phyloP scores from a whole-genome alignment of 2,797 vertebrate genomes.

The Syngnathus acus region DNA sequence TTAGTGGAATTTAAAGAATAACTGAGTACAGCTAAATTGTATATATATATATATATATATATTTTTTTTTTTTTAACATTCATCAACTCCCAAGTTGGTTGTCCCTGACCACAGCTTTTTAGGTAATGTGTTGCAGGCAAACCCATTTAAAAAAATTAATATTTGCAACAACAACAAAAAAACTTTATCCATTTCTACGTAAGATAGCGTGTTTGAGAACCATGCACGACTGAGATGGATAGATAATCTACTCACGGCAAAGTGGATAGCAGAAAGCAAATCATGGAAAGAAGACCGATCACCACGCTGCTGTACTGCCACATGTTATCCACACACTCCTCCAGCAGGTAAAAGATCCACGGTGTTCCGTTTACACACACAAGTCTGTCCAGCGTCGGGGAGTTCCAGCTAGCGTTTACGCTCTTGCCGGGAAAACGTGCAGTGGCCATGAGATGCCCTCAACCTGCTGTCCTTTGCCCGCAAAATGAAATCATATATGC shows the following conservation, averaged over 20 bases:
- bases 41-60: too few relatives aligned
- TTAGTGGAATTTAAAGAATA: too few relatives aligned
- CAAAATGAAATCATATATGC: background rate
- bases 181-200: too few relatives aligned
- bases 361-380: constrained; percentile 61
- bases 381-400: constrained; percentile 23
- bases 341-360: constrained; percentile 67
- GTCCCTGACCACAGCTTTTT: too few relatives aligned
- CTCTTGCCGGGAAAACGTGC: constrained; percentile 40
- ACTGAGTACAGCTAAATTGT: too few relatives aligned
- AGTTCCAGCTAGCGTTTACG: constrained; percentile 38
- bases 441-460: constrained; percentile 38
- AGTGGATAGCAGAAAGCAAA: constrained; percentile 71
- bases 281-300: constrained; percentile 66
- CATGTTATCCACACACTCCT: constrained; percentile 63
- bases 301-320: constrained; percentile 70
- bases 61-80: too few relatives aligned
- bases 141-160: too few relatives aligned
- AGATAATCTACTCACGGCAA: constrained; percentile 56
- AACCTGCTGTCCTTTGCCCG: background rate
- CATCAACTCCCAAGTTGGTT: too few relatives aligned
- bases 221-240: too few relatives aligned
- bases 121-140: too few relatives aligned
- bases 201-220: too few relatives aligned
- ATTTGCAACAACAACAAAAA: too few relatives aligned